Evolutionary conservation across 2,888 invertebrate species (phyloP).

Genomic region (Sthenelais limicola): DNA sequence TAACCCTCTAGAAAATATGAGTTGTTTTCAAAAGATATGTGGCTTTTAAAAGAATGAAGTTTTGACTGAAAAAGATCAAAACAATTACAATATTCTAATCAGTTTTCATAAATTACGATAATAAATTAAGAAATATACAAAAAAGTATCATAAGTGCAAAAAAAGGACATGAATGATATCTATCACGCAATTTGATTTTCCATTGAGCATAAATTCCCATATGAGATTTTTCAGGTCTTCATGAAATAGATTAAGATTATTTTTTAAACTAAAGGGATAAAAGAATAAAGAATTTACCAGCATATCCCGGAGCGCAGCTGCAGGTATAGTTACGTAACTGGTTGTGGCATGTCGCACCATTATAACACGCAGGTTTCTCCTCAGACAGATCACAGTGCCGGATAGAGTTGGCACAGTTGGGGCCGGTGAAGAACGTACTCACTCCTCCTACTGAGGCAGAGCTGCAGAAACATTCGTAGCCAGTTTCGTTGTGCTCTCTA

Average conservation of each 20-base stretch:
- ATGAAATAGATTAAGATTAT: not conserved
- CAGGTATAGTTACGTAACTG: constrained; percentile 77
- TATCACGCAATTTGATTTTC: not conserved
- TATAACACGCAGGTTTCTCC: constrained; percentile 46
- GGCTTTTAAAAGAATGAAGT: too few relatives aligned
- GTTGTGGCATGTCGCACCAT: constrained; percentile 89
- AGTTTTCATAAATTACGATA: too few relatives aligned
- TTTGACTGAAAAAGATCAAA: too few relatives aligned
- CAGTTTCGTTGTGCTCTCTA: not conserved
- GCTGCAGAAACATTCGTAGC: constrained; percentile 39
- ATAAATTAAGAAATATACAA: too few relatives aligned
- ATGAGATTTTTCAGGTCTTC: too few relatives aligned
- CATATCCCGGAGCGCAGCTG: constrained; percentile 74
- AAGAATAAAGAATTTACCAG: constrained; percentile 62
- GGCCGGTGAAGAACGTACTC: too few relatives aligned
- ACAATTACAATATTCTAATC: too few relatives aligned
- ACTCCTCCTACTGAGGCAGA: not conserved
- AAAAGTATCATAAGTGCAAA: too few relatives aligned
- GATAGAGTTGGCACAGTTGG: constrained; percentile 38
- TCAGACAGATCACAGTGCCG: constrained; percentile 33
- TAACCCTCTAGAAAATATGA: too few relatives aligned
- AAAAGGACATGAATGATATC: not conserved
- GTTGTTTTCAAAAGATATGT: too few relatives aligned
- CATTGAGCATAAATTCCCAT: too few relatives aligned
- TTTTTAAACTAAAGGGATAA: not conserved